Evolutionary conservation across 2,797 vertebrate genomes (phyloP).

Genomic region (Vipera latastei): DNA sequence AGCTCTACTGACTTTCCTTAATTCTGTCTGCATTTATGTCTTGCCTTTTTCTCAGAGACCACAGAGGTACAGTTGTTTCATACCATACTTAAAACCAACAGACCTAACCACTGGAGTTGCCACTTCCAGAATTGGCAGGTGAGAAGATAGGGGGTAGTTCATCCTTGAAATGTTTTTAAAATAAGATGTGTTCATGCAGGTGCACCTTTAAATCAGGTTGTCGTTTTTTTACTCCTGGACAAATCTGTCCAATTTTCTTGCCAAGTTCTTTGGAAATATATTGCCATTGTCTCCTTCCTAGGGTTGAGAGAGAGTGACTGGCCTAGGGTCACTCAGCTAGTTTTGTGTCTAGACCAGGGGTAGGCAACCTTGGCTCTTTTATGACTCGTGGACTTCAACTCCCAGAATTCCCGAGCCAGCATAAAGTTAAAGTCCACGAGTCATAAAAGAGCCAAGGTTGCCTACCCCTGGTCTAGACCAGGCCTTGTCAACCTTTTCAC

Average conservation of each 20-base stretch:
- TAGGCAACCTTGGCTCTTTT: too few species aligned
- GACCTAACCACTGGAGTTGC: not conserved
- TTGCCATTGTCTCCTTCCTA: not conserved
- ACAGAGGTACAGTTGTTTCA: not conserved
- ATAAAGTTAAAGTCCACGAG: too few species aligned
- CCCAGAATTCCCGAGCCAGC: too few species aligned
- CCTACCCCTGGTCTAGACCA: too few species aligned
- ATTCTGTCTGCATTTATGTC: not conserved
- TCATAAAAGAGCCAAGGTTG: too few species aligned
- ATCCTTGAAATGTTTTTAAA: not conserved
- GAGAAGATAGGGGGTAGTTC: not conserved
- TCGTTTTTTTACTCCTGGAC: not conserved
- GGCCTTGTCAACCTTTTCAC: too few species aligned
- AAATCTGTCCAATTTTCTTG: not conserved
- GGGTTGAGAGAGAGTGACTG: not conserved
- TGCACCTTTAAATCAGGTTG: not conserved
- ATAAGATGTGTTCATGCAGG: not conserved
- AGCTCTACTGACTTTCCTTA: not conserved
- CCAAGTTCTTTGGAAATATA: not conserved
- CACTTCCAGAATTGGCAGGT: not conserved
- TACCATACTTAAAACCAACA: not conserved
- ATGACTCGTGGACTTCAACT: too few species aligned
- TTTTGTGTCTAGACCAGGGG: not conserved
- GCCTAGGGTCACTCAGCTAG: not conserved
- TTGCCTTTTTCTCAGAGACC: not conserved